Evolutionary conservation across 2,113 vertebrate species (phyloP).

Genomic region (Coptodon bakossiorum): DNA sequence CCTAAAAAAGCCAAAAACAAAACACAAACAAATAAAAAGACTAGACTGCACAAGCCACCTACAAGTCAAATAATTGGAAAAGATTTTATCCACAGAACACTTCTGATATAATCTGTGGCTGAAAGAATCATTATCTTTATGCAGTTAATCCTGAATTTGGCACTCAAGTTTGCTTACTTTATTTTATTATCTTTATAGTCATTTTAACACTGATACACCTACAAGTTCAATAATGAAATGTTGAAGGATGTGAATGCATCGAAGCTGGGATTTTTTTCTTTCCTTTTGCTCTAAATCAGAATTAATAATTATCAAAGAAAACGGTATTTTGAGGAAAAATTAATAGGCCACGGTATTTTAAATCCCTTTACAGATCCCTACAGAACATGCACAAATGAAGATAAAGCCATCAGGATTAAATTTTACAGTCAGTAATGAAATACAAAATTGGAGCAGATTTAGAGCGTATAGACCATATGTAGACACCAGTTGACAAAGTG

Average conservation of each 20-base stretch:
- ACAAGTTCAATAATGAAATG: neutral
- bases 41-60: neutral
- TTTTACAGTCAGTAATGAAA: neutral
- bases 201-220: neutral
- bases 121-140: neutral
- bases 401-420: neutral
- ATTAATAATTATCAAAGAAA: neutral
- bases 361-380: neutral
- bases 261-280: neutral
- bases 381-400: neutral
- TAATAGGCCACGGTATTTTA: neutral
- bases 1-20: neutral
- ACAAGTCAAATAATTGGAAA: neutral
- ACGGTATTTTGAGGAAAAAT: neutral
- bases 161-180: neutral
- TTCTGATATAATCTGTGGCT: neutral
- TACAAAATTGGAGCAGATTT: neutral
- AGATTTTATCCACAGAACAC: neutral
- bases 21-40: neutral
- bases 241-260: neutral
- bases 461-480: neutral
- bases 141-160: neutral
- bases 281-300: neutral
- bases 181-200: neutral
- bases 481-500: neutral